Conservation (phyloP, 2,113 vertebrate genomes). For the Nyctibius bracteatus region DNA sequence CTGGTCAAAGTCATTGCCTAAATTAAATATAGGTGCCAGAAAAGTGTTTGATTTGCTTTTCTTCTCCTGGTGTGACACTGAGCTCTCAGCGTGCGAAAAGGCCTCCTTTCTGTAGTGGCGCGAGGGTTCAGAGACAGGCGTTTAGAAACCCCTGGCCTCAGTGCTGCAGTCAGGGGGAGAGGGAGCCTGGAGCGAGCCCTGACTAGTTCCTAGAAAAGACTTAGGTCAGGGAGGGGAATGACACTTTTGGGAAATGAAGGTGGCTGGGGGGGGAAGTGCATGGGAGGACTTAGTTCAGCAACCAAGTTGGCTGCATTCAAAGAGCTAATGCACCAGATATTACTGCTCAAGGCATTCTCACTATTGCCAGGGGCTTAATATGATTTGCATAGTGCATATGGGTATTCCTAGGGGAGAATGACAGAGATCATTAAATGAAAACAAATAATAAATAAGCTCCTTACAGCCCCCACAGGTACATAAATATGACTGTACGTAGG, state of each 20-base stretch:
- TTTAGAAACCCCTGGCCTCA: neutral
- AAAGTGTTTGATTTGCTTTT: neutral
- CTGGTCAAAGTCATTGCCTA: neutral
- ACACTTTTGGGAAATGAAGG: neutral
- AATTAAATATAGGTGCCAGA: neutral
- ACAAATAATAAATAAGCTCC: slow-evolving; percentile 62
- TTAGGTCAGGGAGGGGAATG: neutral
- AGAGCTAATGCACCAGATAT: neutral
- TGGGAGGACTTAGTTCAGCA: neutral
- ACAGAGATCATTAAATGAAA: slow-evolving; percentile 73
- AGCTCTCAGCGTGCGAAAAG: rapidly evolving
- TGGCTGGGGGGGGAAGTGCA: neutral
- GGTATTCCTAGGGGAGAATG: slow-evolving; percentile 55
- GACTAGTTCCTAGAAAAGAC: neutral
- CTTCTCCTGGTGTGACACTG: neutral
- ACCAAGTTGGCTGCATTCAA: neutral
- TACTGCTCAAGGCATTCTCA: neutral
- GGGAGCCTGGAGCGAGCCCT: neutral
- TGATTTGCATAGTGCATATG: slow-evolving; percentile 27
- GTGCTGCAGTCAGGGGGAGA: neutral
- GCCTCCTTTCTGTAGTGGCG: neutral
- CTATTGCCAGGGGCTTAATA: slow-evolving; percentile 43
- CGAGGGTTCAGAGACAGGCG: neutral
- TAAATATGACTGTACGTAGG: neutral
- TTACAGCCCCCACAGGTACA: slow-evolving; percentile 41